phyloP scores from a whole-genome alignment of 2,113 vertebrate genomes.

The Engraulis encrasicolus region DNA sequence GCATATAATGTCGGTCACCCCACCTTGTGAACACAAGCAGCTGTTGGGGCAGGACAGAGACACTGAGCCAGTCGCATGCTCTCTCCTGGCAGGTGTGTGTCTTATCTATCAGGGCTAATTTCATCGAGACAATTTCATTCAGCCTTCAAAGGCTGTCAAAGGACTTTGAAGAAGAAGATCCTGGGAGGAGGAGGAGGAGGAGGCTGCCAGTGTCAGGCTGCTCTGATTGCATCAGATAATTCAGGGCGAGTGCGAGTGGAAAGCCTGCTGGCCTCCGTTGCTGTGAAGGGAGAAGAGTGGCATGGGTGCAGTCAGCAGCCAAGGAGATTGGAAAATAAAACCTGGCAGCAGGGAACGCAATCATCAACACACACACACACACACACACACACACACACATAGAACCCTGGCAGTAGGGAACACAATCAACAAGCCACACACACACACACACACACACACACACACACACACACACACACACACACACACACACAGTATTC shows the following conservation, averaged over 20 bases:
- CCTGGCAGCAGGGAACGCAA: not conserved
- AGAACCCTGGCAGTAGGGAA: not conserved
- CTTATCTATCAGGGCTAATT: not conserved
- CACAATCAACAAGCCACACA: not conserved
- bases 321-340: not conserved
- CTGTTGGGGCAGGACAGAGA: not conserved
- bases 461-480: too few relatives aligned
- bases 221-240: conserved; percentile 9
- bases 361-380: not conserved
- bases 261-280: not conserved
- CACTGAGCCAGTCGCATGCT: not conserved
- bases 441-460: too few relatives aligned
- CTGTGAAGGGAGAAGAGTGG: not conserved
- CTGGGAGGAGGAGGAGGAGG: not conserved
- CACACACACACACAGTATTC: conserved; percentile 14
- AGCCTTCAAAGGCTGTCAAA: conserved; percentile 20
- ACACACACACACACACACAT: not conserved
- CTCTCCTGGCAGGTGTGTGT: not conserved
- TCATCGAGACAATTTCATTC: not conserved
- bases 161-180: conserved; percentile 19
- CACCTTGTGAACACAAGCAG: not conserved
- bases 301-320: not conserved
- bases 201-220: not conserved
- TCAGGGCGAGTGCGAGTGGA: not conserved
- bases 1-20: too few relatives aligned